Base-by-base conservation (phyloP, 2,888 invertebrate genomes). In the Pristionchus fissidentatus region DNA sequence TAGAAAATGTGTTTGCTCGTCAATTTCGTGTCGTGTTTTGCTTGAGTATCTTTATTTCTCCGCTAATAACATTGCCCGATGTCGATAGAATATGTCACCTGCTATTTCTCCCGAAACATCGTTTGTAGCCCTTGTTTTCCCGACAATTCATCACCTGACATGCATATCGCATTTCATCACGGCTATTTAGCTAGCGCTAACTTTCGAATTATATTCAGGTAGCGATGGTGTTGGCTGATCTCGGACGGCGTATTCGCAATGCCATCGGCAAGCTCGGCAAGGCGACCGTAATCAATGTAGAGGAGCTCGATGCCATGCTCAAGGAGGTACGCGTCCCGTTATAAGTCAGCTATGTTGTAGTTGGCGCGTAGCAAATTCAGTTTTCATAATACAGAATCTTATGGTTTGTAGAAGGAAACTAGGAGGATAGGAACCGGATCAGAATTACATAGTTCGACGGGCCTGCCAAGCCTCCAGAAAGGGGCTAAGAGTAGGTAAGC, bases 161-260 rank as follows among this genome's bases (percentile, higher is more conserved):
- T n/a, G n/a, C n/a, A n/a, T n/a, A n/a, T n/a, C n/a, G n/a, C n/a
- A n/a, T n/a, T n/a, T n/a, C n/a, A n/a, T n/a, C n/a, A n/a, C n/a
- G n/a, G n/a, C n/a, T n/a, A n/a, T n/a, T n/a, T n/a, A n/a, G n/a
- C n/a, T n/a, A n/a, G n/a, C n/a, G n/a, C n/a, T n/a, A n/a, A n/a
- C n/a, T n/a, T n/a, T n/a, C n/a, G n/a, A n/a, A n/a, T n/a, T n/a
- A n/a, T n/a, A n/a, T n/a, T n/a, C n/a, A n/a, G n/a, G n/a, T 66
- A 80, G 22, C 57, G 38, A 99, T 99, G 99, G 99, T 99, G 93
- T 96, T 99, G 95, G 99, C 99, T 92, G 99, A 99, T 95, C 95
- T 99, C 93, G 99, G 99, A 93, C 95, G 99, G 93, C 98, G 98
- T 94, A 99, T 99, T 93, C 98, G 98, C 92, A 96, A 97, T 93